Evolutionary conservation across 2,113 vertebrate species (phyloP), one percentile per base, ranked within the genome.

Genomic region (Bothrops jararaca): DNA sequence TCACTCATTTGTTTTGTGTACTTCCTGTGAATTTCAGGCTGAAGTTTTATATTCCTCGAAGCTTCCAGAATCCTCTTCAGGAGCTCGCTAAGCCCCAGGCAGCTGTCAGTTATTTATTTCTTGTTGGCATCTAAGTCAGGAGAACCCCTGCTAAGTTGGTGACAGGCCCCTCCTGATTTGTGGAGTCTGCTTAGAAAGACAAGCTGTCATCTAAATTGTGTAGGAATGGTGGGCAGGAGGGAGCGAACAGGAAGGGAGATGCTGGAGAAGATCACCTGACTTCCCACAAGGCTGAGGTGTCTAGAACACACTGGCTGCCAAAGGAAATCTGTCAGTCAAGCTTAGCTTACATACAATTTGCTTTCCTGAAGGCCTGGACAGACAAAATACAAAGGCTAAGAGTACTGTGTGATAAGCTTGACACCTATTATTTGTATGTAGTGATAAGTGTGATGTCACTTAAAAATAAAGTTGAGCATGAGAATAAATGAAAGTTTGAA

Each of bases 131-230:
- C 92, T 90, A 90, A 86, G 88, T 6, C 86, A 91, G 93, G 91
- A 93, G 93, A 57, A 88, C 88, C 86, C 90, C 86, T 0, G 0
- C 91, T 95, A 94, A 89, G 91, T n/a, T 80, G 18, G n/a, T 95
- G 89, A 91, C 93, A 94, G 93, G 74, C 91, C 26, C 94, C 92
- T 95, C 94, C 80, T 26, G 64, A 94, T 57, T 85, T 1, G 86
- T 23, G 64, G 50, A 64, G 18, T 34, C 91, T 48, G 0, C 0
- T 48, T 93, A 93, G 93, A 90, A 94, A 92, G 12, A 93, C 93
- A 74, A 90, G 93, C 94, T 97, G 95, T 95, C 95, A 96, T 85
- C 92, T 53, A 90, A 92, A 92, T 90, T 53, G 74, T 86, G n/a
- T 60, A 42, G 56, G 26, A 64, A 93, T 23, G 23, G 6, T 5